Conservation (phyloP, 2,797 vertebrate species). For the Lycodopsis pacificus region DNA sequence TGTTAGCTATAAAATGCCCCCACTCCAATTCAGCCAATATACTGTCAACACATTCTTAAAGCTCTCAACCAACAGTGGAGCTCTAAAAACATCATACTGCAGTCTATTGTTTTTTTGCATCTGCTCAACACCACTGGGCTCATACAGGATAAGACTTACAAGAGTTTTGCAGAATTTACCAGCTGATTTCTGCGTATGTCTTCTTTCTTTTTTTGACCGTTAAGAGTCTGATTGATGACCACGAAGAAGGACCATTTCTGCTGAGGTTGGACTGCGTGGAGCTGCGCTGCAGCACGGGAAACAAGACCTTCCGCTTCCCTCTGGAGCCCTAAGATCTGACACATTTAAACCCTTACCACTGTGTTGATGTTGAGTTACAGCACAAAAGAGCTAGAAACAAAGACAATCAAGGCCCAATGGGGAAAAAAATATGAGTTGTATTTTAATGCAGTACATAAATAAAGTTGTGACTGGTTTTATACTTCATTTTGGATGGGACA, state of each 20-base stretch:
- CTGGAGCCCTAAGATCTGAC: conserved; percentile 60
- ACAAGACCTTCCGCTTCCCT: conserved; percentile 91
- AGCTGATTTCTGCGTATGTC: background rate
- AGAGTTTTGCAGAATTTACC: background rate
- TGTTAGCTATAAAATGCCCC: background rate
- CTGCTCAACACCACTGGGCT: background rate
- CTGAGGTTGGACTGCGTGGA: conserved; percentile 84
- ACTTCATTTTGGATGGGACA: background rate
- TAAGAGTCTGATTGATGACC: conserved; percentile 86
- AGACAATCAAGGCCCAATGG: background rate
- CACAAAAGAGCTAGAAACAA: background rate
- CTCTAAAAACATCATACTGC: background rate
- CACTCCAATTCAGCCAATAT: background rate
- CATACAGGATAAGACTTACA: background rate
- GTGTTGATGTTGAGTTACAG: background rate
- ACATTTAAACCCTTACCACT: background rate
- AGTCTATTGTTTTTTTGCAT: too few species aligned
- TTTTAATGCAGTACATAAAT: conserved; percentile 41
- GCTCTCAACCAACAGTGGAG: background rate
- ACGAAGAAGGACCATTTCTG: conserved; percentile 85
- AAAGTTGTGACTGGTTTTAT: conserved; percentile 37
- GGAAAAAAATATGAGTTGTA: background rate
- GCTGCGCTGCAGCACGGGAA: conserved; percentile 91
- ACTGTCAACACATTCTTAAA: background rate
- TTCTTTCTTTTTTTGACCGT: background rate